Base-by-base conservation (phyloP, 2,113 vertebrate genomes). In the Lycocorax pyrrhopterus region DNA sequence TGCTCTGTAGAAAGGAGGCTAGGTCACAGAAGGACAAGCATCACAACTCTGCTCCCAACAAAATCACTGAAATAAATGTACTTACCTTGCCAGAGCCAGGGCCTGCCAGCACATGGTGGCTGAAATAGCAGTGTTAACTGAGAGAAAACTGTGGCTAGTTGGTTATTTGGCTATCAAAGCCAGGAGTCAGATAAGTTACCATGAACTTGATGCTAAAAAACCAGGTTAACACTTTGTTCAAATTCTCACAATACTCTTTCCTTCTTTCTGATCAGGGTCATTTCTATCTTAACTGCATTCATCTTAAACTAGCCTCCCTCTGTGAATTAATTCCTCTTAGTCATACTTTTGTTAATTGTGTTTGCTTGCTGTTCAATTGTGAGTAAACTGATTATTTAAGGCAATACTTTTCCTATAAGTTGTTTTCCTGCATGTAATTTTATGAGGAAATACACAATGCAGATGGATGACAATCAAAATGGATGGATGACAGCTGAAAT, bases 91-190 rank as follows among this genome's bases (percentile, higher is more conserved):
- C 47, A 66, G n/a, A 47, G 13, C 49, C 67, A 60, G 49, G 55
- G 49, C 25, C 16, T 1, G 2, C 9, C 60, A 89, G 77, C 47
- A 44, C 1, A 1, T 3, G 2, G 49, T 4, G 5, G 5, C 41
- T 81, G 47, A 87, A 91, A 72, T 33, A 84, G 44, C 26, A 43
- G 41, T 8, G 7, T 30, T 27, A 41, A 58, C 3, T 27, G 51
- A 68, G 49, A 64, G 32, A 77, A 56, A 63, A 33, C 22, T 71
- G 43, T 27, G 55, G 21, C 35, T 16, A 47, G 46, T 1, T 63
- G 49, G 27, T 53, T 60, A n/a, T 23, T 9, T 41, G 30, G 25
- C 26, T 68, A 9, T n/a, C 4, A 13, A 75, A 80, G 37, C 6
- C 4, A 81, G 35, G 29, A 82, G 41, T 60, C 30, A 66, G 44